Conservation (phyloP, 2,797 vertebrate species). For the Apogon hyalosoma region DNA sequence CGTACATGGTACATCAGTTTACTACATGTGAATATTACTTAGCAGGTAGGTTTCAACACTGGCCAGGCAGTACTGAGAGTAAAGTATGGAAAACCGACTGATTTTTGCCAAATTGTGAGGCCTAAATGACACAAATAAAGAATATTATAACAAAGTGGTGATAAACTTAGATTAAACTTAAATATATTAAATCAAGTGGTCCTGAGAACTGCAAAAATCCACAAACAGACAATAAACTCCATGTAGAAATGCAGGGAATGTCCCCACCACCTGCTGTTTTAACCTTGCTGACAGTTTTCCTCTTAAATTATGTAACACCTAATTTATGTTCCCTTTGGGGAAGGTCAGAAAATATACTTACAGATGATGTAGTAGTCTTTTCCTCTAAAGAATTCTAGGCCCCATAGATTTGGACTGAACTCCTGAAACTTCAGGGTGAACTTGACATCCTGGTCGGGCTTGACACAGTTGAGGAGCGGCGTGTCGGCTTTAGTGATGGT, state of each 20-base stretch:
- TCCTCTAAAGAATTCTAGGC: slow-evolving; percentile 96
- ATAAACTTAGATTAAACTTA: too few relatives aligned
- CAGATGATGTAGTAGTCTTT: slow-evolving; percentile 99
- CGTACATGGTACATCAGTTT: too few relatives aligned
- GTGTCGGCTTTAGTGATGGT: slow-evolving; percentile 96
- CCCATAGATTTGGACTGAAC: slow-evolving; percentile 98
- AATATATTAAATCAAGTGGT: too few relatives aligned
- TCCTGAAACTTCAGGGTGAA: slow-evolving; percentile 99
- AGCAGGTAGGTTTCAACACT: too few relatives aligned
- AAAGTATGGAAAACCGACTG: background rate
- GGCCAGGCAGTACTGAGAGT: background rate
- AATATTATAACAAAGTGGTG: too few relatives aligned
- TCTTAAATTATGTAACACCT: slow-evolving; percentile 5
- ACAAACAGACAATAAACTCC: background rate
- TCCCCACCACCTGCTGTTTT: slow-evolving; percentile 19
- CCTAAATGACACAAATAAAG: background rate
- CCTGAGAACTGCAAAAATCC: background rate
- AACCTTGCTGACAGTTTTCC: slow-evolving; percentile 4
- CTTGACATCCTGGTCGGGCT: slow-evolving; percentile 98
- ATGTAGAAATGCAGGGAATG: background rate
- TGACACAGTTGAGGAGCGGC: slow-evolving; percentile 96
- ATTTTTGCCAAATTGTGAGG: background rate
- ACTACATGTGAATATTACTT: too few relatives aligned
- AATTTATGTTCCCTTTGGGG: slow-evolving; percentile 8
- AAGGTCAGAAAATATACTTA: slow-evolving; percentile 82